These are phyloP conservation scores for Cotesia typhae DNA, from an alignment of 1,140 invertebrate species.

Conservation along the genomic window DNA sequence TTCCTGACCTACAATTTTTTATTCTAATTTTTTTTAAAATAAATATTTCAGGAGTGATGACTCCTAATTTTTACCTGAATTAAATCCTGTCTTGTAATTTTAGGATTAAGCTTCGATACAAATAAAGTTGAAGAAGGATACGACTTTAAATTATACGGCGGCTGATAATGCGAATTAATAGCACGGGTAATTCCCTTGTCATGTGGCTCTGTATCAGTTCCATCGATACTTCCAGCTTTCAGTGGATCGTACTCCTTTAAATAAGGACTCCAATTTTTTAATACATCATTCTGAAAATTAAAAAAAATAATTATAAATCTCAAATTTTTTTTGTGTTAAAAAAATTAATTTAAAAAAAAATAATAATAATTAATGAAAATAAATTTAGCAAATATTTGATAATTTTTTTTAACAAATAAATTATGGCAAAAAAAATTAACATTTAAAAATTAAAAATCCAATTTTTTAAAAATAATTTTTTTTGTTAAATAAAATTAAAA, in stretches of 20 bases:
- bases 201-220: slow-evolving; percentile 84
- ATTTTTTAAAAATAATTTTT: too few species aligned
- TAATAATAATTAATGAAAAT: too few species aligned
- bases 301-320: not conserved
- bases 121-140: slow-evolving; percentile 80
- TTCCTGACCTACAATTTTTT: too few species aligned
- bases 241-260: slow-evolving; percentile 72
- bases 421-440: too few species aligned
- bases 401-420: too few species aligned
- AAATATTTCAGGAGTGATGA: not conserved
- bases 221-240: slow-evolving; percentile 84
- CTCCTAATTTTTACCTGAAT: slow-evolving; percentile 46
- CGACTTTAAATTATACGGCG: slow-evolving; percentile 74
- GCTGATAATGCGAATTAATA: slow-evolving; percentile 74
- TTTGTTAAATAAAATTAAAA: too few species aligned
- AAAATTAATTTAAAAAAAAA: too few species aligned
- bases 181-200: slow-evolving; percentile 82
- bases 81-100: slow-evolving; percentile 69
- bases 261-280: slow-evolving; percentile 65
- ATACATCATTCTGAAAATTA: not conserved
- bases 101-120: slow-evolving; percentile 78
- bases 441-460: too few species aligned
- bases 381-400: too few species aligned
- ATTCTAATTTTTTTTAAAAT: too few species aligned
- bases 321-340: too few species aligned